A percentile compares a stretch with the other conserved stretches of the same genome.
phyloP scores from a whole-genome alignment of 2,797 vertebrate species.

The Lepilemur septentrionalis region DNA sequence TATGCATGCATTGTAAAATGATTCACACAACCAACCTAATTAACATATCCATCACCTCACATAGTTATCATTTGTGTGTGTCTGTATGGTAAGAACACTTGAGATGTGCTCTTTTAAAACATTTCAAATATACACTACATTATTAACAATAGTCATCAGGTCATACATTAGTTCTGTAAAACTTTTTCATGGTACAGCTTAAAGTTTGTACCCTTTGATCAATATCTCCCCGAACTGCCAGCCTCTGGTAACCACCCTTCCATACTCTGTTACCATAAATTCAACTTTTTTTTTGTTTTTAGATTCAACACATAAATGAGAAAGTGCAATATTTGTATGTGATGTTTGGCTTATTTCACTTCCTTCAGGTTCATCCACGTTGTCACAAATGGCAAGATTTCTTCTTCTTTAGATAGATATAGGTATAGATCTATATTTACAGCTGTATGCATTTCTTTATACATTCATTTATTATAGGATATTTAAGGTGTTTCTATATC shows the following conservation, averaged over 20 bases:
- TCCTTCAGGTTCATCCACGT: not conserved
- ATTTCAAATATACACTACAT: not conserved
- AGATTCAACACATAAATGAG: not conserved
- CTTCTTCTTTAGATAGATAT: not conserved
- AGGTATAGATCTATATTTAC: not conserved
- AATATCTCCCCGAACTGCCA: not conserved
- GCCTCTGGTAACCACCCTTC: not conserved
- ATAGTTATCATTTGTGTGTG: not conserved
- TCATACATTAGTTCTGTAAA: not conserved
- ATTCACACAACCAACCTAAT: not conserved
- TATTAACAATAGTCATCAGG: not conserved
- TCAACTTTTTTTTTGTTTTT: not conserved
- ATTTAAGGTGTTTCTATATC: not conserved
- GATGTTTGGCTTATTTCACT: not conserved
- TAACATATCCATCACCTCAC: no score
- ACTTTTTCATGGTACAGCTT: no score
- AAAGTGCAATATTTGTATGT: no score
- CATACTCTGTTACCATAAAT: not conserved
- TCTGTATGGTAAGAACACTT: not conserved
- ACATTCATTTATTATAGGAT: not conserved
- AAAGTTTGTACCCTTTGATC: not conserved
- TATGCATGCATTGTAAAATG: not conserved
- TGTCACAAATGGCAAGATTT: not conserved
- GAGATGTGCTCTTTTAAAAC: not conserved
- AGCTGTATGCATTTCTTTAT: not conserved